These are phyloP conservation scores for Drosophila paulistorum DNA, from an alignment of 1,140 invertebrate species.

Conservation along the genomic window DNA sequence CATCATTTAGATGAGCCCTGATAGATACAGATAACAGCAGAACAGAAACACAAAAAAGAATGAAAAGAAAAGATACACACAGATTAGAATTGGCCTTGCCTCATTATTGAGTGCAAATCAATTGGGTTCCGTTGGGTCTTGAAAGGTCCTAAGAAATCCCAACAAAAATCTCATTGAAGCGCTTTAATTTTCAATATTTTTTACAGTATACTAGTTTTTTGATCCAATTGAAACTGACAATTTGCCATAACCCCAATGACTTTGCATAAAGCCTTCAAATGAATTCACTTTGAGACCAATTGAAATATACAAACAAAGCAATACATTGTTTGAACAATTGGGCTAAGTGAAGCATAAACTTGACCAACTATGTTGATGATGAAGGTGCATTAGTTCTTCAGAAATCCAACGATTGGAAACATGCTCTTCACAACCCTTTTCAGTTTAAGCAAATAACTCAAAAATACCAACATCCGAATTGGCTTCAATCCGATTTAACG, in stretches of 20 bases:
- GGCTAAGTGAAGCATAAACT: conserved; percentile 33
- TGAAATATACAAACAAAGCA: conserved; percentile 36
- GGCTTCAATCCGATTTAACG: conserved; percentile 11
- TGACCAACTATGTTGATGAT: background rate
- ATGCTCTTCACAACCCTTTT: conserved; percentile 3
- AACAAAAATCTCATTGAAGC: conserved; percentile 40
- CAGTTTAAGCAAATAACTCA: background rate
- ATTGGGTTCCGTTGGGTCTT: conserved; percentile 39
- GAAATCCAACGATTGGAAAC: background rate
- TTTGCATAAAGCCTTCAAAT: conserved; percentile 56
- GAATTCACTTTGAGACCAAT: conserved; percentile 45
- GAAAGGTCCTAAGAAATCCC: conserved; percentile 5
- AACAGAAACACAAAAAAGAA: background rate
- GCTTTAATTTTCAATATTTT: conserved; percentile 75
- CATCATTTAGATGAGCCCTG: conserved; percentile 69
- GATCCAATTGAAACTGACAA: conserved; percentile 57
- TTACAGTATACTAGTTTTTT: background rate
- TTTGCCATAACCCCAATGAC: conserved; percentile 57
- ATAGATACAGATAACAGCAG: conserved; percentile 27
- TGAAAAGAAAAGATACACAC: conserved; percentile 33
- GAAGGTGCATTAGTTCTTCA: conserved; percentile 11
- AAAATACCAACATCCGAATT: conserved; percentile 1
- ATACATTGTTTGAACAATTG: background rate
- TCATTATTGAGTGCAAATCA: conserved; percentile 58
- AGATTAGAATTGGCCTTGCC: conserved; percentile 36